Conservation (phyloP, 2,888 invertebrate species). For the Patella caerulea region DNA sequence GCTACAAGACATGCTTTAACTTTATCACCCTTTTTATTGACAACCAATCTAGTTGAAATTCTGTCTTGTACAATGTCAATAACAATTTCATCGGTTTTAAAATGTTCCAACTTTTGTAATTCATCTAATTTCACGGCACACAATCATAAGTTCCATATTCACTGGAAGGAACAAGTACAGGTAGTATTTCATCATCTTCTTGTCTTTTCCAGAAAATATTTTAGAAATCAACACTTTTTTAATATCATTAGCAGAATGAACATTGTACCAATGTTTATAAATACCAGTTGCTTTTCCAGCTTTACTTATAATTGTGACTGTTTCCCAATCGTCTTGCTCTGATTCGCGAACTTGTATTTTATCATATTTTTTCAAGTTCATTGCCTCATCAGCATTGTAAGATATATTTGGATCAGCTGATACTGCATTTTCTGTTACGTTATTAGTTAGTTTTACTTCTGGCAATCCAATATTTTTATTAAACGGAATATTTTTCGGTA, state of each 20-base stretch:
- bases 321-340: background rate
- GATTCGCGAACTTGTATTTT: background rate
- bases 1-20: too few relatives aligned
- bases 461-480: background rate
- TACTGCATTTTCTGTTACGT: too few relatives aligned
- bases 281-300: slow-evolving; percentile 17
- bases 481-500: too few relatives aligned
- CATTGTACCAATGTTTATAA: slow-evolving; percentile 20
- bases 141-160: slow-evolving; percentile 5
- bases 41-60: slow-evolving; percentile 19
- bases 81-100: too few relatives aligned
- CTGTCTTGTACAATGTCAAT: background rate
- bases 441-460: background rate
- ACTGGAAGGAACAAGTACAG: background rate
- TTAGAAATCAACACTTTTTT: slow-evolving; percentile 2
- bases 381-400: background rate
- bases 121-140: slow-evolving; percentile 20
- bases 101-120: too few relatives aligned
- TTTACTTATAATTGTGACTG: slow-evolving; percentile 19
- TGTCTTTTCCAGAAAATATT: too few relatives aligned
- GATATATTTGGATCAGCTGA: too few relatives aligned
- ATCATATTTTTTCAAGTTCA: background rate
- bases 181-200: too few relatives aligned
- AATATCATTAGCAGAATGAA: background rate
- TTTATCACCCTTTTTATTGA: background rate